Evolutionary conservation across 2,888 invertebrate genomes (phyloP).

Genomic region (Thalpophila matura): DNA sequence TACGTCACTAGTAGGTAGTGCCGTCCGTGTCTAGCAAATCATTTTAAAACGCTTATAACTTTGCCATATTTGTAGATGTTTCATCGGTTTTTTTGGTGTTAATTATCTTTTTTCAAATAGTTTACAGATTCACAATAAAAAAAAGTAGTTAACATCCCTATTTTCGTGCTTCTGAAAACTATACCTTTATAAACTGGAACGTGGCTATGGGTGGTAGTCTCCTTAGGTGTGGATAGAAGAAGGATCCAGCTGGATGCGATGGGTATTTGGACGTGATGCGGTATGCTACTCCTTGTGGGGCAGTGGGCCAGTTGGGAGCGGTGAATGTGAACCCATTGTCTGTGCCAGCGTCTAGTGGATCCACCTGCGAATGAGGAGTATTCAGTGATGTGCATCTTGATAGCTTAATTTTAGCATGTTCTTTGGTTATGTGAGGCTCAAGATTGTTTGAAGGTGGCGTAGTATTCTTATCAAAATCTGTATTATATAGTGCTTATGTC

Average conservation of each 20-base stretch:
- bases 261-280: slow-evolving; percentile 97
- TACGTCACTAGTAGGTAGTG: too few relatives aligned
- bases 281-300: slow-evolving; percentile 96
- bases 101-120: too few relatives aligned
- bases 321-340: slow-evolving; percentile 99
- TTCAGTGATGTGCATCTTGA: neutral
- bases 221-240: slow-evolving; percentile 97
- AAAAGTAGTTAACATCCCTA: too few relatives aligned
- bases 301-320: slow-evolving; percentile 98
- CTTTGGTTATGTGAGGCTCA: neutral
- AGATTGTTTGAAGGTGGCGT: too few relatives aligned
- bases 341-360: slow-evolving; percentile 97
- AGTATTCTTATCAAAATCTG: too few relatives aligned
- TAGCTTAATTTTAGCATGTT: neutral
- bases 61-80: too few relatives aligned
- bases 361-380: slow-evolving; percentile 90
- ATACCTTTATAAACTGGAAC: slow-evolving; percentile 97
- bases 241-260: slow-evolving; percentile 97
- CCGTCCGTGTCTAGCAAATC: too few relatives aligned
- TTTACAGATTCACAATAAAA: too few relatives aligned
- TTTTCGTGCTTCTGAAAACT: too few relatives aligned
- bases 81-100: too few relatives aligned
- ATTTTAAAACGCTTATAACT: too few relatives aligned
- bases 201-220: slow-evolving; percentile 97
- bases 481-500: too few relatives aligned